phyloP scores from a whole-genome alignment of 2,113 vertebrate species.

The Columbina picui region DNA sequence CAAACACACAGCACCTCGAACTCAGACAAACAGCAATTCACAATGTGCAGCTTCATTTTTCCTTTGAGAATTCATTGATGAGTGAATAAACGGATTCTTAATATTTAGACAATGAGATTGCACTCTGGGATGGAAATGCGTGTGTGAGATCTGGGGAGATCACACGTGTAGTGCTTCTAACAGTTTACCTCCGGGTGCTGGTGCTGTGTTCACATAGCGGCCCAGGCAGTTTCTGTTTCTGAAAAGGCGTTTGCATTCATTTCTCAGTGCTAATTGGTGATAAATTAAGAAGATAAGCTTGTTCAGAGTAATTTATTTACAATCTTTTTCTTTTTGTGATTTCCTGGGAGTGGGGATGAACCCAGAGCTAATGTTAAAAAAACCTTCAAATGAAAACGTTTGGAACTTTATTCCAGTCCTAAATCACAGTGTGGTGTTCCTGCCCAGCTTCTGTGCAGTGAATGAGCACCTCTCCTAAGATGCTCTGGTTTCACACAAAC shows the following conservation, averaged over 20 bases:
- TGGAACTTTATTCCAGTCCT: not conserved
- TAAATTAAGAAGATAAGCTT: not conserved
- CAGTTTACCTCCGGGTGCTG: not conserved
- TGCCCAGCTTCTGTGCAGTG: not conserved
- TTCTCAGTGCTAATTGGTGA: not conserved
- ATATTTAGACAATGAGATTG: not conserved
- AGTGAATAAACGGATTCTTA: not conserved
- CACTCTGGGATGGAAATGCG: not conserved
- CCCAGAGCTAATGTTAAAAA: not conserved
- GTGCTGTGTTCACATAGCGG: not conserved
- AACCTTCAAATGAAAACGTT: not conserved
- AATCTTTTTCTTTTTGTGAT: not conserved
- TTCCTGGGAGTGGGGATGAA: not conserved
- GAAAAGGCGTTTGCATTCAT: not conserved
- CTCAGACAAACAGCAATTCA: not conserved
- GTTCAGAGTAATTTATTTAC: not conserved
- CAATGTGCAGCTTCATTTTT: not conserved
- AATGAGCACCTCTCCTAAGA: not conserved
- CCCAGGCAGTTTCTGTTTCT: not conserved
- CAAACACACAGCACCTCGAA: not conserved
- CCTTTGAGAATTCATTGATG: not conserved
- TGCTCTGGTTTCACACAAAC: not conserved
- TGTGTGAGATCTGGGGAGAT: not conserved
- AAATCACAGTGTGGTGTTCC: not conserved
- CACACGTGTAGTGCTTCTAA: not conserved